Conservation (phyloP, 2,113 vertebrate species). For the Columba livia region DNA sequence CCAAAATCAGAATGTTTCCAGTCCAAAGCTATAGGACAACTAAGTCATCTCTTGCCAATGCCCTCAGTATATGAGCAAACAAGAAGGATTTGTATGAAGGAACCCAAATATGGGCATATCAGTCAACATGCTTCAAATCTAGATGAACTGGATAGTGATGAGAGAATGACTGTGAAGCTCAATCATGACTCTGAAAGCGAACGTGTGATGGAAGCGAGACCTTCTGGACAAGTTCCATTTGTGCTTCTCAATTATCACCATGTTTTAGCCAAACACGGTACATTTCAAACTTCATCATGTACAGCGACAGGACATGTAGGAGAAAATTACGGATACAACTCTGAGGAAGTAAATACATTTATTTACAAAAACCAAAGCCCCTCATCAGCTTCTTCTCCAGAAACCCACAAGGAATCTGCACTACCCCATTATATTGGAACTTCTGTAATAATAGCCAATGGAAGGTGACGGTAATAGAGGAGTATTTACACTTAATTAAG, state of each 20-base stretch:
- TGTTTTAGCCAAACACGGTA: constrained; percentile 81
- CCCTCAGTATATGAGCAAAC: constrained; percentile 78
- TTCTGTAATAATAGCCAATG: constrained; percentile 91
- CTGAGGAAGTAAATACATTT: constrained; percentile 71
- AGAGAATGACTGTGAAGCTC: constrained; percentile 37
- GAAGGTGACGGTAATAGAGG: constrained; percentile 80
- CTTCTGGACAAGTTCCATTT: constrained; percentile 78
- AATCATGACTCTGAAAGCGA: constrained; percentile 63
- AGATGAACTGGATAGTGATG: constrained; percentile 33
- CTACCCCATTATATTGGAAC: constrained; percentile 88
- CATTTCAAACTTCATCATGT: constrained; percentile 75
- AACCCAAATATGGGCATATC: constrained; percentile 65
- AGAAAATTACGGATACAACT: constrained; percentile 63
- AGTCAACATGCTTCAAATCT: background rate
- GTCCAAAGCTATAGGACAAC: constrained; percentile 65
- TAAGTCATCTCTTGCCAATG: constrained; percentile 76
- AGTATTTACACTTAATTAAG: background rate
- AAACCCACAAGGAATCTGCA: constrained; percentile 74
- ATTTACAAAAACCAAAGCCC: constrained; percentile 78
- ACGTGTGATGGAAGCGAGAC: constrained; percentile 62
- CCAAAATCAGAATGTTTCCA: constrained; percentile 77
- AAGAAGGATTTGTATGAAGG: constrained; percentile 75
- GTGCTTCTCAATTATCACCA: constrained; percentile 88
- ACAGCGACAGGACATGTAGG: constrained; percentile 66
- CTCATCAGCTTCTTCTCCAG: constrained; percentile 75